Evolutionary conservation across 2,888 invertebrate species (phyloP).

Genomic region (Lottia scabra): DNA sequence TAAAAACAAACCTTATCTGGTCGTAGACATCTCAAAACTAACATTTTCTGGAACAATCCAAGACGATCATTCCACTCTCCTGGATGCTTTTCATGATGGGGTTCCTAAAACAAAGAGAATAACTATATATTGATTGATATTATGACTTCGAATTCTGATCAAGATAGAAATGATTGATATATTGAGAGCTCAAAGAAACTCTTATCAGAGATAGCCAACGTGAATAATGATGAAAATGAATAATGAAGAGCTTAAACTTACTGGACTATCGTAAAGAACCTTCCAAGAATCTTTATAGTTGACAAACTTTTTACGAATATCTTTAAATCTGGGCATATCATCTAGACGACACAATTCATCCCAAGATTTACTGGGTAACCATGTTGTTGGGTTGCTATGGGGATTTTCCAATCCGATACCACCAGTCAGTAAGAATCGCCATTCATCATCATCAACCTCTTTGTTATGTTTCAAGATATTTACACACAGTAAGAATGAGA

Average conservation of each 20-base stretch:
- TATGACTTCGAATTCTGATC: no score
- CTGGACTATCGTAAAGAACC: constrained; percentile 79
- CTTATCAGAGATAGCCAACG: background rate
- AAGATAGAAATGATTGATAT: no score
- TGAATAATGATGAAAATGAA: background rate
- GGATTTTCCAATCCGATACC: constrained; percentile 85
- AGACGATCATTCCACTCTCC: constrained; percentile 68
- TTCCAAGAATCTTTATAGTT: constrained; percentile 70
- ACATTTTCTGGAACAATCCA: constrained; percentile 66
- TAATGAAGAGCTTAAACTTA: constrained; percentile 62
- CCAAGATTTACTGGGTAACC: constrained; percentile 82
- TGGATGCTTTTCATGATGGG: constrained; percentile 62
- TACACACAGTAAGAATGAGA: constrained; percentile 70
- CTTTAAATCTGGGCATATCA: constrained; percentile 62
- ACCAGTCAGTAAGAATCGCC: constrained; percentile 90
- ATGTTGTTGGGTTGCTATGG: constrained; percentile 80
- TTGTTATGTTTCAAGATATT: constrained; percentile 69
- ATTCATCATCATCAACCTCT: constrained; percentile 75
- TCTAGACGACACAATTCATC: constrained; percentile 72
- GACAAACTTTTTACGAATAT: constrained; percentile 65
- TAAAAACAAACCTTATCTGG: constrained; percentile 68
- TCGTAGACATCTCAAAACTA: constrained; percentile 69
- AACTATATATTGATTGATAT: no score
- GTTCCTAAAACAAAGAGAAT: constrained; percentile 47
- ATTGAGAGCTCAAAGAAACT: no score